Base-by-base conservation (phyloP, 2,888 invertebrate species). In the Oxytorus armatus region DNA sequence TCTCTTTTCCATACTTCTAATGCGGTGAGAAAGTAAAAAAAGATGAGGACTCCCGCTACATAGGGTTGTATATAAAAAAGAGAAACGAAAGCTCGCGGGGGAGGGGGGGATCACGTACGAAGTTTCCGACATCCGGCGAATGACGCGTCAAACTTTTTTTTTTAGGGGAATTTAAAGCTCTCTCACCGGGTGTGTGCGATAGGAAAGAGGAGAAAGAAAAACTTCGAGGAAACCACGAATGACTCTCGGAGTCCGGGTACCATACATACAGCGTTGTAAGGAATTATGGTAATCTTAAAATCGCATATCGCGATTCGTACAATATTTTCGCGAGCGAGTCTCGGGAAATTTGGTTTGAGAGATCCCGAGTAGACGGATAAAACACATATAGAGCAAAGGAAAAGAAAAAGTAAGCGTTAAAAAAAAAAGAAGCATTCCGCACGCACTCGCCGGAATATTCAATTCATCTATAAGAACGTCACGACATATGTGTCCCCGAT, bases 201-300 rank as follows among this genome's bases (percentile, higher is more conserved):
- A 75, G 72, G 59, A 79, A 68, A 55, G 73, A 63, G 53, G 39
- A 47, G 47, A 55, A 42, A 49, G 23, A 57, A 18, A 49, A 77
- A 53, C 18, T 72, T 29, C 42, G 63, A 29, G 63, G 36, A 75
- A 77, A 53, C 75, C 51, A 47, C 65, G 63, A 51, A 70, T 39
- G 57, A 69, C 49, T 79, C 49, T 42, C 10, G 53, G 10, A 59
- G 69, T 65, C 51, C 69, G 69, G 69, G 51, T 47, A 33, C 21
- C 47, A 21, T 21, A 33, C 16, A 47, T 11, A 5, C 65, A 77
- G 74, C 77, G 75, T 79, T 77, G 70, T 74, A 77, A 84, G 83
- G 85, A 82, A 89, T 89, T 89, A 89, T 89, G 86, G 85, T 89
- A 89, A 89, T 89, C 84, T 82, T 57, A 69, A 79, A 79, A 84